Base-by-base conservation (phyloP, 2,113 vertebrate species). In the Embiotoca jacksoni region DNA sequence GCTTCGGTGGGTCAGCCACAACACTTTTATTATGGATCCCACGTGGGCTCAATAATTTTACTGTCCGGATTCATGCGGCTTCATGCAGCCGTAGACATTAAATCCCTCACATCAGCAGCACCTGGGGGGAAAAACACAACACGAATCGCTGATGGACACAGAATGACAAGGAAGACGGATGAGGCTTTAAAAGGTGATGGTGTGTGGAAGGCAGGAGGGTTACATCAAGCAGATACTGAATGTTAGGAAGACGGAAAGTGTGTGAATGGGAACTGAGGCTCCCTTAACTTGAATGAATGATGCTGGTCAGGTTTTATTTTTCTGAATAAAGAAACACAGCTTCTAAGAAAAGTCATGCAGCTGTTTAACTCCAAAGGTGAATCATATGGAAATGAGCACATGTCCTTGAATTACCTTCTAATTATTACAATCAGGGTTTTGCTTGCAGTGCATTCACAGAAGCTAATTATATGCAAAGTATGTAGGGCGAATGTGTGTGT, bases 91-190 rank as follows among this genome's bases (percentile, higher is more conserved):
- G 2, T 2, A 64, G 41, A 75, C 67, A 76, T 71, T 53, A 55
- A 31, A 79, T 75, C 57, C 52, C 3, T 85, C 75, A 53, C 65
- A 63, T 75, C 72, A 78, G 72, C 62, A 72, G 47, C 0, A 50
- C 78, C 80, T 16, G 47, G 65, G 72, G 84, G 32, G 1, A 68
- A 46, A 65, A 57, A 41, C 39, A 53, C 2, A 78, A 57, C 61
- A 58, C 39, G 33, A 75, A 75, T 5, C 33, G 35, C 67, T 75
- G 83, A 87, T 78, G 80, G 82, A 77, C 72, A 71, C 33, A 36
- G 54, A 71, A 57, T 67, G 58, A 82, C 69, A 68, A 8, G 4
- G 15, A 58, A 31, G 57, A 88, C 10, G 4, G 72, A 85, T 55
- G 82, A 70, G 37, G 54, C 9, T 75, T 50, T 59, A 7, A 60